Evolutionary conservation across 2,797 vertebrate species (phyloP), one percentile per base, ranked within the genome.

Genomic region (Ctenochaetus hawaiiensis): DNA sequence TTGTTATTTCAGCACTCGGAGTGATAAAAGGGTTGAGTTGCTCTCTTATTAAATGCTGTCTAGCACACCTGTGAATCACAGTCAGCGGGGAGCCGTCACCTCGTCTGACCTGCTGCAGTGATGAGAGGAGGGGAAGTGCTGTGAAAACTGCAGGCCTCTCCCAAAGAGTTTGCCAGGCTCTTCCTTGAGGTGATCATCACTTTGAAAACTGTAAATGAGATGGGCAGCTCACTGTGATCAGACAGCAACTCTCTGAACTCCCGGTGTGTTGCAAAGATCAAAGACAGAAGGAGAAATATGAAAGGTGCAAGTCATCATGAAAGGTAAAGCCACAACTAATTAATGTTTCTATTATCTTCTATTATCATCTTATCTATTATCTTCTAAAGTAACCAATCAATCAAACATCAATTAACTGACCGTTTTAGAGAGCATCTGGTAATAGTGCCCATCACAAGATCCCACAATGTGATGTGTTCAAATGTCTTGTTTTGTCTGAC

Each of bases 1-100:
- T 82, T 53, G 17, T 71, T 70, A 71, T 74, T 60, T 82, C 72
- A 78, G 48, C 62, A 26, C 73, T 71, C 6, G 1, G 43, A 68
- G 71, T 63, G 67, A 76, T 71, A 73, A 78, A 65, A 77, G 77
- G 64, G 0, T 84, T 67, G 51, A 84, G 83, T 78, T 77, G 52
- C 71, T 65, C 64, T 59, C 69, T 89, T 74, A 82, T 82, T 87
- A 77, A 78, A 84, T 41, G 81, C 81, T 66, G 67, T 34, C 14
- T 6, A 26, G 69, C 26, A 43, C 51, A 49, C 16, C 56, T 59
- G 66, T 80, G 78, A 83, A 80, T 87, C 86, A 75, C 73, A 64
- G 76, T 56, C 81, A 64, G 43, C 70, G 47, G 78, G 75, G 67
- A 87, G 77, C 73, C 53, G 14, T 82, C 73, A 82, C 86, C 86